phyloP scores from a whole-genome alignment of 2,888 invertebrate genomes.

The Xanthorhoe designata region DNA sequence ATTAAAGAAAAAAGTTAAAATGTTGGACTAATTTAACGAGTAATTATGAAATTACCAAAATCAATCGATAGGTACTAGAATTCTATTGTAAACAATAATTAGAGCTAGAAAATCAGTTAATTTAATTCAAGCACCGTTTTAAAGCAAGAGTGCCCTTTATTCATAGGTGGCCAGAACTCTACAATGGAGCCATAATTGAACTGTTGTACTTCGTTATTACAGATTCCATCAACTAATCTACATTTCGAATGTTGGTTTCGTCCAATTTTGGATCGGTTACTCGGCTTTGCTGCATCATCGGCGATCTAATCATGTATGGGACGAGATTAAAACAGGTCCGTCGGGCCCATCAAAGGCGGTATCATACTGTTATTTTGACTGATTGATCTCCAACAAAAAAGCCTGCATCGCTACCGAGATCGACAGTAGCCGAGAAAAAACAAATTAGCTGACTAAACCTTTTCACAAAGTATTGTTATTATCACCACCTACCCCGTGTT shows the following conservation, averaged over 20 bases:
- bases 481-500: conserved; percentile 80
- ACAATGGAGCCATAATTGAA: conserved; percentile 32
- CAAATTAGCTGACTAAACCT: conserved; percentile 86
- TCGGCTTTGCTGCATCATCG: conserved; percentile 82
- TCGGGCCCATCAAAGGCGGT: conserved; percentile 84
- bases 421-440: conserved; percentile 85
- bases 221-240: conserved; percentile 68
- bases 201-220: conserved; percentile 45
- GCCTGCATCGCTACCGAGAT: conserved; percentile 83
- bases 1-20: too few species aligned
- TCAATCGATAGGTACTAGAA: too few species aligned
- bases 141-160: not conserved
- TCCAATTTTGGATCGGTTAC: conserved; percentile 79
- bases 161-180: conserved; percentile 11
- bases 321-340: conserved; percentile 83
- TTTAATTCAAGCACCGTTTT: not conserved
- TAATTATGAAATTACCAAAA: too few species aligned
- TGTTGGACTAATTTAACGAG: too few species aligned
- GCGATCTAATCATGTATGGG: conserved; percentile 84
- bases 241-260: conserved; percentile 65
- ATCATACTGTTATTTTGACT: conserved; percentile 86
- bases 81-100: not conserved
- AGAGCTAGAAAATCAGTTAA: not conserved
- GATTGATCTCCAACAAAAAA: conserved; percentile 85
- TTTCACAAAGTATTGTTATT: conserved; percentile 85